These are phyloP conservation scores for Pogonocherus hispidulus DNA, from an alignment of 2,888 invertebrate genomes.

Conservation along the genomic window DNA sequence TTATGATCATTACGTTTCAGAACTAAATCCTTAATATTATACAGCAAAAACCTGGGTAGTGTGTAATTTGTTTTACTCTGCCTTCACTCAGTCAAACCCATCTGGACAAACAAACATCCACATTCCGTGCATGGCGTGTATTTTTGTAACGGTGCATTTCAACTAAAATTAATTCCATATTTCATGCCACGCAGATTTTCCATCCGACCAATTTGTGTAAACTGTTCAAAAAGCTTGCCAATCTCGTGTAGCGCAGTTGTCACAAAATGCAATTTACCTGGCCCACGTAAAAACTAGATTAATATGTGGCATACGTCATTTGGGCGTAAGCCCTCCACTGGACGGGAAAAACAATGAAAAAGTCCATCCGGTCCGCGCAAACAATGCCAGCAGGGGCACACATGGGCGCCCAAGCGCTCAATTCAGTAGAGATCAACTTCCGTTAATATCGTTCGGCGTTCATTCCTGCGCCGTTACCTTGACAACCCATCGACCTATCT, in stretches of 20 bases:
- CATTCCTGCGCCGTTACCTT: conserved; percentile 56
- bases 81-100: not conserved
- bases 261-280: conserved; percentile 22
- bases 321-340: conserved; percentile 31
- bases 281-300: conserved; percentile 26
- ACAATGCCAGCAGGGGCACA: conserved; percentile 56
- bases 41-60: not conserved
- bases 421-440: conserved; percentile 55
- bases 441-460: conserved; percentile 53
- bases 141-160: not conserved
- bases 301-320: conserved; percentile 31
- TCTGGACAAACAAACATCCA: not conserved
- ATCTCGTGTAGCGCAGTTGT: conserved; percentile 11
- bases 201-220: conserved; percentile 21
- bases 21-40: not conserved
- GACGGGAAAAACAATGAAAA: conserved; percentile 47
- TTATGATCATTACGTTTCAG: not conserved
- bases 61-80: not conserved
- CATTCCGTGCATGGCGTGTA: not conserved
- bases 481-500: conserved; percentile 46
- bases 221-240: conserved; percentile 13
- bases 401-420: conserved; percentile 57
- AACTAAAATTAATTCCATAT: conserved; percentile 13
- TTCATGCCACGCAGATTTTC: conserved; percentile 15
- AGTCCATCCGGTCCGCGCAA: conserved; percentile 56